Evolutionary conservation across 2,797 vertebrate genomes (phyloP), one percentile per base, ranked within the genome.

Genomic region (Heliangelus exortis): DNA sequence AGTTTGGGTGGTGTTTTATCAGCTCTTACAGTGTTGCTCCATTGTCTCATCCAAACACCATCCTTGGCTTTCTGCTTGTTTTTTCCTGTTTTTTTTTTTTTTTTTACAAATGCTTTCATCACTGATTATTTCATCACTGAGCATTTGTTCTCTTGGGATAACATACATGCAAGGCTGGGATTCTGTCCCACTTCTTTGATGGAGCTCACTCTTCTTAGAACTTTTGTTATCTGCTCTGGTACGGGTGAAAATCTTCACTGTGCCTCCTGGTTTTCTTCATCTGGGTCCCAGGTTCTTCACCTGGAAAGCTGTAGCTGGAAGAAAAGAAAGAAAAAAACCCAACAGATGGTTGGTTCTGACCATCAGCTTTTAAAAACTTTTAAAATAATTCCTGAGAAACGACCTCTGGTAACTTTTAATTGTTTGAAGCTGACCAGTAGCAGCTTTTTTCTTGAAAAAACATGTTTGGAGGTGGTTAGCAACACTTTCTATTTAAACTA

Each of bases 31-130:
- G 28, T 68, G 45, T 88, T 89, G 84, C 92, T 93, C 69, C 62
- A 34, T 91, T 90, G 58, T 94, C 77, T 90, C 15, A 48, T 87
- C 72, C 63, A 63, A 83, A 68, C 5, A 4, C 41, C 75, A 57
- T 78, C 78, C 90, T 95, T 93, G 92, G 63, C 86, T 94, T 89
- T 92, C 54, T 43, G 55, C 68, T 95, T 95, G 54, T 80, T 96
- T 93, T 83, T 85, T 84, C 87, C 78, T 95, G 85, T 93, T 96
- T 91, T 74, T 59, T 36, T 36, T 36, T 36, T n/a, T 36, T 36
- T 36, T 36, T 36, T 36, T 36, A 36, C 34, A 36, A 36, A 8
- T 10, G 7, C 54, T 88, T 88, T 47, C 62, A 21, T 71, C 2
- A 0, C 74, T 91, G 71, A 74, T 80, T 79, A 66, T 22, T 36